Conservation (phyloP, 30 jellyfish, hydroid and myxozoan genomes). For the Hydra vulgaris region DNA sequence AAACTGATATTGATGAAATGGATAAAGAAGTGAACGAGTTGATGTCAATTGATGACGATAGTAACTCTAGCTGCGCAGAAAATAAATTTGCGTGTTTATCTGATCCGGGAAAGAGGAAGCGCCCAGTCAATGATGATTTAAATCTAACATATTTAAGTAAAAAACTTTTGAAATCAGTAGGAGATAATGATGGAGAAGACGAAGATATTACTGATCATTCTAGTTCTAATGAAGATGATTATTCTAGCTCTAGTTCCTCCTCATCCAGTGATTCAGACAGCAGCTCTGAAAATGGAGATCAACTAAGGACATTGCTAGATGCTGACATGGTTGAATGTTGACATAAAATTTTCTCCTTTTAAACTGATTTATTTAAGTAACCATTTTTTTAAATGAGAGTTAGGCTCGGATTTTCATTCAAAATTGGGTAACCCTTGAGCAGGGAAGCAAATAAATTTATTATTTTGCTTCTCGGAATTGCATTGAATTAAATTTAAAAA, state of each 20-base stretch:
- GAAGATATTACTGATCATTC: not conserved
- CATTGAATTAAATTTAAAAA: too few species aligned
- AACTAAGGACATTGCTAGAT: not conserved
- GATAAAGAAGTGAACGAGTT: constrained; percentile 90
- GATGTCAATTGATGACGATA: constrained; percentile 31
- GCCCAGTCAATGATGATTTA: not conserved
- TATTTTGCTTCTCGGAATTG: too few species aligned
- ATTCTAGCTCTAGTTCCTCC: constrained; percentile 4
- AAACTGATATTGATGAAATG: constrained; percentile 81
- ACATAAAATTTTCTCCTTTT: not conserved
- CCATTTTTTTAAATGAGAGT: too few species aligned
- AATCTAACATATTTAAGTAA: not conserved
- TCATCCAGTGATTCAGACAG: constrained; percentile 2
- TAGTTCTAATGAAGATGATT: constrained; percentile 2
- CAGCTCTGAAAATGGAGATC: constrained; percentile 10
- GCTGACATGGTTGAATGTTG: not conserved
- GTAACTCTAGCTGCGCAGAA: constrained; percentile 6
- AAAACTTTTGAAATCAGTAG: not conserved
- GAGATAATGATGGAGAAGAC: not conserved
- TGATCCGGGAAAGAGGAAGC: not conserved
- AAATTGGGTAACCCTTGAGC: too few species aligned
- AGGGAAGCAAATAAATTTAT: too few species aligned
- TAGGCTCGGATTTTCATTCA: too few species aligned
- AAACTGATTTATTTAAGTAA: not conserved
- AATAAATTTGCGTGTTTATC: not conserved